Percentiles rank a stretch among this genome's conserved stretches.
These are phyloP conservation scores for Drosophila pullipes DNA, from an alignment of 2,888 invertebrate species.

Conservation along the genomic window DNA sequence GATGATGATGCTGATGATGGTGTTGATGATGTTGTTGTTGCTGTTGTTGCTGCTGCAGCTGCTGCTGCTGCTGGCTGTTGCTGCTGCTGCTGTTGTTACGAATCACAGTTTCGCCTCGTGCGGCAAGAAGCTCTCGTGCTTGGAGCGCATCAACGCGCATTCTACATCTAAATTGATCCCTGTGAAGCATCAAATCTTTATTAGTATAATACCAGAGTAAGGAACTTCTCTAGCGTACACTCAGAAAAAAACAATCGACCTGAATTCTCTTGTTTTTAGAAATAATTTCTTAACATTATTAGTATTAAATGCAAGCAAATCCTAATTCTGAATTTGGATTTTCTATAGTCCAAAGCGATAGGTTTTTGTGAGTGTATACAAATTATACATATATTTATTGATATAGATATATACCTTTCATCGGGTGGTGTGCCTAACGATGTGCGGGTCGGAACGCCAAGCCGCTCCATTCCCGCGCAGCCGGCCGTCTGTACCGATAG, in stretches of 20 bases:
- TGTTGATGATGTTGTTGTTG: slow-evolving; percentile 66
- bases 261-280: not conserved
- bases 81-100: slow-evolving; percentile 65
- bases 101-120: slow-evolving; percentile 82
- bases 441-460: slow-evolving; percentile 87
- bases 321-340: no score
- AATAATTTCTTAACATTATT: no score
- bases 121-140: slow-evolving; percentile 84
- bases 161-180: slow-evolving; percentile 85
- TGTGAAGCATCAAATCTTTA: slow-evolving; percentile 30
- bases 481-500: slow-evolving; percentile 91
- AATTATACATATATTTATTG: not conserved
- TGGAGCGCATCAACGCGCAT: slow-evolving; percentile 85
- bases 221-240: not conserved
- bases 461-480: slow-evolving; percentile 91
- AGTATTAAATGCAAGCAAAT: no score
- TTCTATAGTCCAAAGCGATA: no score
- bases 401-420: slow-evolving; percentile 82
- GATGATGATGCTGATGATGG: slow-evolving; percentile 63
- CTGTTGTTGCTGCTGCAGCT: slow-evolving; percentile 52
- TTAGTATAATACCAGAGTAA: not conserved
- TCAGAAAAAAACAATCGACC: not conserved
- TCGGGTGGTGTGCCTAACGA: slow-evolving; percentile 86
- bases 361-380: not conserved
- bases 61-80: slow-evolving; percentile 55